phyloP scores from a whole-genome alignment of 2,113 vertebrate genomes.

The Pygoscelis antarcticus region DNA sequence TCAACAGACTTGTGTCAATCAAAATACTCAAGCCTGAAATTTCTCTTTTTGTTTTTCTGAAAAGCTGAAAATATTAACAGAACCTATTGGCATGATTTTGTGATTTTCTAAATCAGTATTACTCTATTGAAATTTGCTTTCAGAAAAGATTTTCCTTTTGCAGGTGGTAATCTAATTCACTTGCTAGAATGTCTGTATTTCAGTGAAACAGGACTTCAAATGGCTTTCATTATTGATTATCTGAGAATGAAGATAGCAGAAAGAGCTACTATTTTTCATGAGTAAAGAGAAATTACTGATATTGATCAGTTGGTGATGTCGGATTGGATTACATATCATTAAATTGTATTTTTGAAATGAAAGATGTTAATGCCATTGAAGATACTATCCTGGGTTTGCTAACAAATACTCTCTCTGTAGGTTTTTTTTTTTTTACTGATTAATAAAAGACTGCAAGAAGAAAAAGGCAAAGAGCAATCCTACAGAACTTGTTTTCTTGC shows the following conservation, averaged over 20 bases:
- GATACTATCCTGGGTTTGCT: not conserved
- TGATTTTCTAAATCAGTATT: not conserved
- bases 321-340: not conserved
- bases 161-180: not conserved
- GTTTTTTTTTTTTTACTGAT: not conserved
- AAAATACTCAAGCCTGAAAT: not conserved
- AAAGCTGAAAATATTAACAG: not conserved
- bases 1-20: not conserved
- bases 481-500: not conserved
- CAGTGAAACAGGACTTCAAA: not conserved
- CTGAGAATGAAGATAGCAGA: not conserved
- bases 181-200: not conserved
- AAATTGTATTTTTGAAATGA: not conserved
- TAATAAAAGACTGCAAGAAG: not conserved
- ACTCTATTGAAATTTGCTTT: not conserved
- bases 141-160: not conserved
- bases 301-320: not conserved
- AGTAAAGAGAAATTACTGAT: not conserved
- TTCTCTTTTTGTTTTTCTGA: not conserved
- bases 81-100: not conserved
- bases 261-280: not conserved
- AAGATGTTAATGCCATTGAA: not conserved
- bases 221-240: not conserved
- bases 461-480: not conserved
- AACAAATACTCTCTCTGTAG: not conserved